Conservation (phyloP, 2,797 vertebrate genomes). For the Tragelaphus eurycerus region DNA sequence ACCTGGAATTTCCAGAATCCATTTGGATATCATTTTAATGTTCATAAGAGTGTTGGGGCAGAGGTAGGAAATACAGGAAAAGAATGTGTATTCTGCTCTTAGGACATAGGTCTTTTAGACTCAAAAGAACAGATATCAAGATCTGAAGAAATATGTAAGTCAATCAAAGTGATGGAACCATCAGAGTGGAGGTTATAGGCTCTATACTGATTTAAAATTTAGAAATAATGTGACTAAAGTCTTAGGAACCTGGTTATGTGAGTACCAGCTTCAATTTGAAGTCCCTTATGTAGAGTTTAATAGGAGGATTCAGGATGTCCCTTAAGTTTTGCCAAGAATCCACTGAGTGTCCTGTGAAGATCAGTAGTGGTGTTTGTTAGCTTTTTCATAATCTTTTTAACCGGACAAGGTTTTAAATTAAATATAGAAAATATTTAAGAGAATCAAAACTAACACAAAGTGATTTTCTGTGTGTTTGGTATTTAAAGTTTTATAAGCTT, state of each 20-base stretch:
- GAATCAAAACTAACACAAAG: constrained; percentile 5
- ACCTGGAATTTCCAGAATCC: background rate
- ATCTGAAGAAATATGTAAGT: background rate
- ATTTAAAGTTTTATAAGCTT: constrained; percentile 29
- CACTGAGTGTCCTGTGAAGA: background rate
- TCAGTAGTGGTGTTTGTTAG: background rate
- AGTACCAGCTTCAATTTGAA: background rate
- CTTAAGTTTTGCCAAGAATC: background rate
- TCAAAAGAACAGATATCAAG: background rate
- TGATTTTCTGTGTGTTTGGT: constrained; percentile 27
- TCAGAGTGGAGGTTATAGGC: background rate
- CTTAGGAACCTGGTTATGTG: background rate
- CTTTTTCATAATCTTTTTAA: background rate
- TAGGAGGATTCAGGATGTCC: background rate
- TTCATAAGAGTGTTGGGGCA: background rate
- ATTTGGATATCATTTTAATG: background rate
- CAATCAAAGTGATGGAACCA: background rate
- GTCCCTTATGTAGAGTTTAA: background rate
- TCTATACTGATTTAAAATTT: background rate
- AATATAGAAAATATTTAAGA: constrained; percentile 21
- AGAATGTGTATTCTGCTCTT: background rate
- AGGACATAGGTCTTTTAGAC: background rate
- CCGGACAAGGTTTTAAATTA: constrained; percentile 17
- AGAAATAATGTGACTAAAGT: background rate
- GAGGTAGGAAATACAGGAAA: background rate